Evolutionary conservation across 1,140 invertebrate species (phyloP).

Genomic region (Onthophagus taurus): DNA sequence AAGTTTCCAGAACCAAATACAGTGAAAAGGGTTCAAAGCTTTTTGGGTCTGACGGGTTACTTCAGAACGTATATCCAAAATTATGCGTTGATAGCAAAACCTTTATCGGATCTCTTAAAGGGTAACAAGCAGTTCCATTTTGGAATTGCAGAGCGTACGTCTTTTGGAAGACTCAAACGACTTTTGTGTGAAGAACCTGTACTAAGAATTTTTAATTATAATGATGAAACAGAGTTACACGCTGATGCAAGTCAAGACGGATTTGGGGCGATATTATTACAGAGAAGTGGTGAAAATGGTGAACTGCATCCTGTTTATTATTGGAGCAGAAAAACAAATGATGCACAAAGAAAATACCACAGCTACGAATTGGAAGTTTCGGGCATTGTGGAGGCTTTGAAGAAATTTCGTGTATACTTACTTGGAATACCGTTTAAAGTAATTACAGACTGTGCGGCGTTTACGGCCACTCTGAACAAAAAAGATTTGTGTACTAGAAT

Average conservation of each 20-base stretch:
- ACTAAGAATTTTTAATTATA: conserved; percentile 20
- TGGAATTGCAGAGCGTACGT: not conserved
- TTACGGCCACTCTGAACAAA: conserved; percentile 23
- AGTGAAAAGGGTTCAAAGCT: conserved; percentile 8
- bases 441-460: conserved; percentile 11
- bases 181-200: conserved; percentile 16
- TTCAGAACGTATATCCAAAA: conserved; percentile 10
- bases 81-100: conserved; percentile 8
- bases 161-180: conserved; percentile 13
- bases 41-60: conserved; percentile 1
- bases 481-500: conserved; percentile 32
- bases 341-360: conserved; percentile 10
- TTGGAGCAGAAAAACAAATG: conserved; percentile 35
- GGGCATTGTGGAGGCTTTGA: conserved; percentile 4
- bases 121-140: conserved; percentile 1
- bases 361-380: conserved; percentile 7
- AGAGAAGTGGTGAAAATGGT: conserved; percentile 2
- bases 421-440: conserved; percentile 10
- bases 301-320: conserved; percentile 27
- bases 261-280: conserved; percentile 26
- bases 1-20: conserved; percentile 9
- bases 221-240: conserved; percentile 28
- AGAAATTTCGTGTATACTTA: conserved; percentile 11
- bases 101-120: conserved; percentile 4
- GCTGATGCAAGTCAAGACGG: conserved; percentile 27